A percentile compares a stretch with the other conserved stretches of the same genome.
Evolutionary conservation across 64 coral and sea anemone genomes (phyloP).

Genomic region (Pachyseris speciosa): DNA sequence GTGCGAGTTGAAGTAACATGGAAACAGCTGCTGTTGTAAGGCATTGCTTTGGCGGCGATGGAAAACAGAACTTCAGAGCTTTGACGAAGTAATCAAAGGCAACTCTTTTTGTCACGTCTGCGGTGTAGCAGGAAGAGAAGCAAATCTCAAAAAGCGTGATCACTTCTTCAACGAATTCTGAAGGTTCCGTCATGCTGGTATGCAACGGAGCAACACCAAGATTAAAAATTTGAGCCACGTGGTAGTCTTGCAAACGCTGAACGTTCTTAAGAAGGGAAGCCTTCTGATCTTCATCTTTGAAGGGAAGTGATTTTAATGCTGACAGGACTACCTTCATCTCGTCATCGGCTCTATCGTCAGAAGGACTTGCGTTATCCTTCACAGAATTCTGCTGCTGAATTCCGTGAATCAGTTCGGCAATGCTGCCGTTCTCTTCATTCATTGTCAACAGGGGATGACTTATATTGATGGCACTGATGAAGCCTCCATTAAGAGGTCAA

Average conservation of each 20-base stretch:
- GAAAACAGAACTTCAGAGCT: constrained; percentile 12
- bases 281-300: not conserved
- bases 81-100: constrained; percentile 8
- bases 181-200: not conserved
- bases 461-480: not conserved
- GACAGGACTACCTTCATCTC: not conserved
- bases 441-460: not conserved
- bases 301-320: not conserved
- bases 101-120: constrained; percentile 12
- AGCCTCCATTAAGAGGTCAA: no score
- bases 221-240: constrained; percentile 4
- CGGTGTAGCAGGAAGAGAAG: not conserved
- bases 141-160: constrained; percentile 12
- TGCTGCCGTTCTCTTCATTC: not conserved
- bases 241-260: not conserved
- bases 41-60: not conserved
- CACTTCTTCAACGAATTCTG: not conserved
- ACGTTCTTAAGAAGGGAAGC: not conserved
- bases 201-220: not conserved
- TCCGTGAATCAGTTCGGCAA: no score
- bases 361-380: not conserved
- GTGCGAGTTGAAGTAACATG: constrained; percentile 11
- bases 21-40: not conserved
- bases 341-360: not conserved
- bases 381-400: not conserved